Percentiles rank a stretch among this genome's conserved stretches.
These are phyloP conservation scores for Neodiprion fabricii DNA, from an alignment of 1,140 invertebrate species.

Conservation along the genomic window DNA sequence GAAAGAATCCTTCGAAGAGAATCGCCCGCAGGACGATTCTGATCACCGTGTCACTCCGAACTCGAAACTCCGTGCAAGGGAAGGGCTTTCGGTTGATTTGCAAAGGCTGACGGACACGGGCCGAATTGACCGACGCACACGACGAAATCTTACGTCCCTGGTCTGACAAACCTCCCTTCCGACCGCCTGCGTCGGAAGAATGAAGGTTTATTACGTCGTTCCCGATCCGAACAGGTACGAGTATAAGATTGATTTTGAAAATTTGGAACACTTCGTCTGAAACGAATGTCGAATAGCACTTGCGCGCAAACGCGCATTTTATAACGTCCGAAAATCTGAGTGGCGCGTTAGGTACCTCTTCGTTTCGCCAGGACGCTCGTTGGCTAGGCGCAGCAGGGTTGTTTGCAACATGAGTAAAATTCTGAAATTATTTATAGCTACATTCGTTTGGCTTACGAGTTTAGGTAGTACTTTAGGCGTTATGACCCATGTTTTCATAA, in stretches of 20 bases:
- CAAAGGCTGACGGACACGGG: too few relatives aligned
- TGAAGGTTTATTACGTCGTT: background rate
- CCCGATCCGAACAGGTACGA: background rate
- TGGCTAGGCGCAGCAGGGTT: background rate
- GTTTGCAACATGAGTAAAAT: background rate
- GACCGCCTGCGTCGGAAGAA: background rate
- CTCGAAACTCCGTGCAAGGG: background rate
- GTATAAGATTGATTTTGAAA: background rate
- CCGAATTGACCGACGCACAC: too few relatives aligned
- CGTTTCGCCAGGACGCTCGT: background rate
- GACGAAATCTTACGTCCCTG: too few relatives aligned
- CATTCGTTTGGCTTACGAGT: conserved; percentile 7
- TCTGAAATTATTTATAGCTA: background rate
- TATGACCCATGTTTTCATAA: background rate
- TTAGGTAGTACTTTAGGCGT: background rate
- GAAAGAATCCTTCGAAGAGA: too few relatives aligned
- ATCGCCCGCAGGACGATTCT: too few relatives aligned
- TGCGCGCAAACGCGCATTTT: background rate
- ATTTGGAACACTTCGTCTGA: background rate
- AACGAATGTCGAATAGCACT: background rate
- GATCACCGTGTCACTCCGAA: background rate
- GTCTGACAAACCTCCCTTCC: background rate
- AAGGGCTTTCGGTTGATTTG: background rate
- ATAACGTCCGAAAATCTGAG: background rate
- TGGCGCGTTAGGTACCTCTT: background rate